These are phyloP conservation scores for Onychomys torridus DNA, from an alignment of 2,797 vertebrate species.

Conservation along the genomic window DNA sequence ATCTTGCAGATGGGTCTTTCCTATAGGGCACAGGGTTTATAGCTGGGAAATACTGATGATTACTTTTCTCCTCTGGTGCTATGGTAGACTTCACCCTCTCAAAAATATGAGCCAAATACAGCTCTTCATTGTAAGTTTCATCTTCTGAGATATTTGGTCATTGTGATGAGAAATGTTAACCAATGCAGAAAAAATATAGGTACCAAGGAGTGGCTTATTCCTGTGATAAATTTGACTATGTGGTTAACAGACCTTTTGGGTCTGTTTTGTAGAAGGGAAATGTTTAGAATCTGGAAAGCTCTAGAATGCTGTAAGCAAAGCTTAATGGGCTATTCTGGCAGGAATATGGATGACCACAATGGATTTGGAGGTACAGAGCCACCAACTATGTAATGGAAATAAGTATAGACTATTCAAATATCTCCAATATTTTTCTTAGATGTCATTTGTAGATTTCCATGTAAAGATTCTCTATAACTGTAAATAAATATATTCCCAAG, in stretches of 20 bases:
- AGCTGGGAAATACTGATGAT: background rate
- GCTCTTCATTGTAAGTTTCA: background rate
- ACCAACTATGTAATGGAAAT: background rate
- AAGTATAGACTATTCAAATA: background rate
- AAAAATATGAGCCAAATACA: background rate
- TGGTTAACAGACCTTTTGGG: background rate
- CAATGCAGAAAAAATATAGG: background rate
- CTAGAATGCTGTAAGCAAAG: background rate
- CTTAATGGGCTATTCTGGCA: background rate
- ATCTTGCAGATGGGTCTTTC: background rate
- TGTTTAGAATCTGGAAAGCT: background rate
- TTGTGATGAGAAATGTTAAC: background rate
- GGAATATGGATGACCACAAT: background rate
- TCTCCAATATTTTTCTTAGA: background rate
- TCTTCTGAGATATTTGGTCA: background rate
- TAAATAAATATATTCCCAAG: background rate
- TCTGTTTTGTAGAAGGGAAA: background rate
- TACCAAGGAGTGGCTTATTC: background rate
- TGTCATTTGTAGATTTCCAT: slow-evolving; percentile 26
- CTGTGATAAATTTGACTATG: background rate
- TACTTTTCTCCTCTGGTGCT: background rate
- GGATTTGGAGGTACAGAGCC: background rate
- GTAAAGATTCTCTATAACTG: background rate
- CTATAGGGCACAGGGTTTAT: background rate
- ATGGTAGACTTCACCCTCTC: background rate